These are phyloP conservation scores for Dipus sagitta DNA, from an alignment of 2,797 vertebrate genomes.

Conservation along the genomic window DNA sequence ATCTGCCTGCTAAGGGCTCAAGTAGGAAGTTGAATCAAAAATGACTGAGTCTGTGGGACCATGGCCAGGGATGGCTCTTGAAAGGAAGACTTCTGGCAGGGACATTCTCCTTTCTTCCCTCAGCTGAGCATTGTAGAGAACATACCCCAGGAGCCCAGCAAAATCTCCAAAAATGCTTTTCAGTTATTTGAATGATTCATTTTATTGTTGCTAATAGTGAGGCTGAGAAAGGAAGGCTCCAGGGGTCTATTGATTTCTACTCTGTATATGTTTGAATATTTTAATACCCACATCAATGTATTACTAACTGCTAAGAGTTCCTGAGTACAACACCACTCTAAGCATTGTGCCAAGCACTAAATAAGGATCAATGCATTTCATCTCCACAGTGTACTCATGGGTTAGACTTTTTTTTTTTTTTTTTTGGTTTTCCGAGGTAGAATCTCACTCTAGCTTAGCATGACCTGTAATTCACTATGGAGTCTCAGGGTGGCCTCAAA, in stretches of 20 bases:
- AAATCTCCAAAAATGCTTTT: not conserved
- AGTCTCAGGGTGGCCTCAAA: too few species aligned
- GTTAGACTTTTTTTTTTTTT: too few species aligned
- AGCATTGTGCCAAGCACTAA: not conserved
- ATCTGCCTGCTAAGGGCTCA: too few species aligned
- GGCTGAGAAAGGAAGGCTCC: not conserved
- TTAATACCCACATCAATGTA: not conserved
- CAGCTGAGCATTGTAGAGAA: not conserved
- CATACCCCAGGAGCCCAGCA: not conserved
- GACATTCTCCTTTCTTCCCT: not conserved
- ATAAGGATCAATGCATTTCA: not conserved
- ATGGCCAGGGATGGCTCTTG: not conserved
- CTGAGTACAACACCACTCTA: not conserved
- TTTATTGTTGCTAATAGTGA: slow-evolving; percentile 28
- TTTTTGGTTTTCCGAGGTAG: too few species aligned
- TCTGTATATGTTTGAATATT: not conserved
- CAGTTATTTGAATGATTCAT: slow-evolving; percentile 21
- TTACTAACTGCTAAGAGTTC: not conserved
- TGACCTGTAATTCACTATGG: too few species aligned
- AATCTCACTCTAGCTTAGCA: too few species aligned
- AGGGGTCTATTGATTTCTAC: not conserved
- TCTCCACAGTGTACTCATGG: not conserved
- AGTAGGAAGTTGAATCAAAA: too few species aligned
- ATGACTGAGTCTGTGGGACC: too few species aligned
- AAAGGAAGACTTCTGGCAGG: not conserved